These are phyloP conservation scores for Lepidocyrtoides sp. DNA, from an alignment of 2,888 invertebrate genomes.

Conservation along the genomic window DNA sequence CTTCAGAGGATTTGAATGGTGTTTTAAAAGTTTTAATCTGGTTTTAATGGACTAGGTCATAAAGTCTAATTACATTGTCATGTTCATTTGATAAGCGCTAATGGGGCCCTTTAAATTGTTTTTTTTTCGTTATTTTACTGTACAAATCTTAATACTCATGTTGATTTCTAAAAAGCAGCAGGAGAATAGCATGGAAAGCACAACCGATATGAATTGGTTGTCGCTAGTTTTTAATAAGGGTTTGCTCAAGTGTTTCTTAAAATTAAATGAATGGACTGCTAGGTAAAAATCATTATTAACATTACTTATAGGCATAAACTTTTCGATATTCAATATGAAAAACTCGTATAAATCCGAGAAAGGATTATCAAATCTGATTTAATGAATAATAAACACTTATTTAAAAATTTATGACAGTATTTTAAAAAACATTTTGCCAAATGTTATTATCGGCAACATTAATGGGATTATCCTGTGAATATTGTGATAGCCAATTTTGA, in stretches of 20 bases:
- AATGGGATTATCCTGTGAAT: not conserved
- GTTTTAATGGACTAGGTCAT: constrained; percentile 81
- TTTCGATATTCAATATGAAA: too few relatives aligned
- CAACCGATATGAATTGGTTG: too few relatives aligned
- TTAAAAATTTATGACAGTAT: constrained; percentile 61
- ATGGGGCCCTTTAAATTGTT: constrained; percentile 66
- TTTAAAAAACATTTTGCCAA: constrained; percentile 63
- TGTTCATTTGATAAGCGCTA: constrained; percentile 77
- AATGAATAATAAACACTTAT: constrained; percentile 59
- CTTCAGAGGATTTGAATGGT: not conserved
- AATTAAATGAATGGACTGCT: constrained; percentile 51
- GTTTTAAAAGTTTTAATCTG: constrained; percentile 74
- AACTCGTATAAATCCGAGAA: too few relatives aligned
- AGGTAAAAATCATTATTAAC: constrained; percentile 47
- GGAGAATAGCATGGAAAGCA: too few relatives aligned
- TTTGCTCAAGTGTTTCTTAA: too few relatives aligned
- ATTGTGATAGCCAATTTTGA: too few relatives aligned
- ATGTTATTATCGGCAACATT: not conserved
- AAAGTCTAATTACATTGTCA: constrained; percentile 82
- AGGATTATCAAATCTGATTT: too few relatives aligned
- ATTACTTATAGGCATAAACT: constrained; percentile 36
- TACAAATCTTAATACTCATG: not conserved
- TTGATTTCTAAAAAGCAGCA: not conserved
- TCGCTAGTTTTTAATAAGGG: too few relatives aligned
- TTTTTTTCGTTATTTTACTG: not conserved